Evolutionary conservation across 1,140 invertebrate species (phyloP).

Genomic region (Drosophila malerkotliana): DNA sequence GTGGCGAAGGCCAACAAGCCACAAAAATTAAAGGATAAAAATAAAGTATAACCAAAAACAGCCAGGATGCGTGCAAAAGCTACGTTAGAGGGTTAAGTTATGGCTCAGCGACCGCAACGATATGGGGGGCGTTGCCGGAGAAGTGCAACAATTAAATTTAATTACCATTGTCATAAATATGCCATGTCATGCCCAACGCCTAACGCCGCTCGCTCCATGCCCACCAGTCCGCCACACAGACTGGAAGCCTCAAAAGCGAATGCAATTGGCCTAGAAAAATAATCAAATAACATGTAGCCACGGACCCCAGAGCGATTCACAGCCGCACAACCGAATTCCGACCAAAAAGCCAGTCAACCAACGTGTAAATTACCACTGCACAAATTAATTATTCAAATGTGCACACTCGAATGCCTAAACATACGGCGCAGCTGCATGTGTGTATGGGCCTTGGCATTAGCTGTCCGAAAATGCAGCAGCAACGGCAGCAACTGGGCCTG

Average conservation of each 20-base stretch:
- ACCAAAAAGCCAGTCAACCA: constrained; percentile 76
- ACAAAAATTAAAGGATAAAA: constrained; percentile 1
- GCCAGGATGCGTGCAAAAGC: constrained; percentile 16
- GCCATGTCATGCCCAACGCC: constrained; percentile 53
- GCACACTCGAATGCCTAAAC: constrained; percentile 76
- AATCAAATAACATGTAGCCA: constrained; percentile 71
- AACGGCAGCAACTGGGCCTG: neutral
- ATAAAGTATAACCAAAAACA: constrained; percentile 11
- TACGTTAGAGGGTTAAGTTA: constrained; percentile 57
- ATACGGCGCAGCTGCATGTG: constrained; percentile 26
- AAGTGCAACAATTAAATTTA: constrained; percentile 82
- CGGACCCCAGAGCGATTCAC: constrained; percentile 18
- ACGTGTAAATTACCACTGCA: constrained; percentile 80
- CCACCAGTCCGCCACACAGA: neutral
- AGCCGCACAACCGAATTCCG: constrained; percentile 50
- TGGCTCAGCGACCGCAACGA: constrained; percentile 57
- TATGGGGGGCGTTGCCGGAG: constrained; percentile 39
- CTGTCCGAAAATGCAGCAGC: neutral
- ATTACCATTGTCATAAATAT: constrained; percentile 82
- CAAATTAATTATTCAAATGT: constrained; percentile 83
- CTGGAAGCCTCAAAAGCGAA: constrained; percentile 14
- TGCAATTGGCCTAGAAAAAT: constrained; percentile 62
- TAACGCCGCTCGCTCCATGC: neutral
- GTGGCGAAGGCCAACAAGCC: constrained; percentile 9
- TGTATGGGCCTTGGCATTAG: constrained; percentile 23